Base-by-base conservation (phyloP, 1,140 invertebrate species). In the Pachypeltis micranthus region DNA sequence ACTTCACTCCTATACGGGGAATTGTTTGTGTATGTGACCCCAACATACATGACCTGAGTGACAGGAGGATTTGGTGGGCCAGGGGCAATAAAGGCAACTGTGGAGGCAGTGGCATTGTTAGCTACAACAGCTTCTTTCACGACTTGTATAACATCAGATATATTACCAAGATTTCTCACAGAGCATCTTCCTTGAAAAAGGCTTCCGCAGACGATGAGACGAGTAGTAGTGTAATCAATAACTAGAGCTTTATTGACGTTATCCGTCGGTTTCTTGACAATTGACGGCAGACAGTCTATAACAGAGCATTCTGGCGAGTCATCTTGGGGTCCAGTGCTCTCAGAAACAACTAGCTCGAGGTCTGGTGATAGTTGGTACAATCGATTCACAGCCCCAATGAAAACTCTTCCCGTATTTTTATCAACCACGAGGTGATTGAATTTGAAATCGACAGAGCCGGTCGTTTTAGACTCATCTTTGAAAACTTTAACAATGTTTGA, bases 171-270 rank as follows among this genome's bases (percentile, higher is more conserved):
- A 73, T 89, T 86, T 27, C 90, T 81, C 34, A 96, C 91, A 1
- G 86, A 85, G 75, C 95, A 98, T 67, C 88, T 84, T 12, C 95
- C 95, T 75, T 91, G 87, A 67, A 90, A 91, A 28, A 97, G 76
- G 67, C 88, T 92, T 12, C 93, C 93, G 76, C 96, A 98, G 2
- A 86, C 85, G 66, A 98, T 95, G n/a, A 98, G 78, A 44, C 87
- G 79, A 21, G 89, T 87, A 59, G 90, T 87, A 3, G 85, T 86
- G 71, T 95, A 91, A 77, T 98, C 92, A 66, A 98, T 93, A 34
- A 97, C 86, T 65, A 99, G 78, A 31, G 91, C 93, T 76, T 98
- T 98, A 78, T 96, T 98, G 66, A 90, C 85, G 76, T 95, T 97
- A 76, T 96, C 87, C 12, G 88, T 92, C 1, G 81, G 80, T 67